Conservation (phyloP, 1,140 invertebrate genomes). For the Orius laevigatus region DNA sequence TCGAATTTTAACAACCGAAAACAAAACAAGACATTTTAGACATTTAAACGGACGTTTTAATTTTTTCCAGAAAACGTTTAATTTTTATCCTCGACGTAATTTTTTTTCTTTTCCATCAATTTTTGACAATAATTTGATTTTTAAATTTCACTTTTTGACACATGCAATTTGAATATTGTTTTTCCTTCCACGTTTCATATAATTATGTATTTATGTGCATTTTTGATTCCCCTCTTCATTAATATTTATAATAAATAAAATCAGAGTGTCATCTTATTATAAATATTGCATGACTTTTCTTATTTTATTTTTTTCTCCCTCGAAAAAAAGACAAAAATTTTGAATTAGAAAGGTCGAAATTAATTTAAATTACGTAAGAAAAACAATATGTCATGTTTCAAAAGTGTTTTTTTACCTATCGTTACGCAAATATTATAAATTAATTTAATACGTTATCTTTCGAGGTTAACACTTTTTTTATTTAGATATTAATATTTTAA, state of each 20-base stretch:
- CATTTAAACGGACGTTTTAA: not conserved
- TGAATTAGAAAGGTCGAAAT: too few species aligned
- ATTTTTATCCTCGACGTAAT: constrained; percentile 3
- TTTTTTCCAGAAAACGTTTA: constrained; percentile 3
- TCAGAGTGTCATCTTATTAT: not conserved
- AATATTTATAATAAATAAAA: constrained; percentile 3
- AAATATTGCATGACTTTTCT: too few species aligned
- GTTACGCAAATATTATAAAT: not conserved
- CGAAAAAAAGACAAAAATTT: too few species aligned
- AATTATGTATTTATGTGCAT: not conserved
- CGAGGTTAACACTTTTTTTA: not conserved
- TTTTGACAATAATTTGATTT: not conserved
- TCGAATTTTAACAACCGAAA: too few species aligned
- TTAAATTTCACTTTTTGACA: not conserved
- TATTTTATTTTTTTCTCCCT: too few species aligned
- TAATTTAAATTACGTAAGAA: not conserved
- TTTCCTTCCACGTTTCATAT: not conserved
- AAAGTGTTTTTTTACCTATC: not conserved
- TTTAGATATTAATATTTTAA: not conserved
- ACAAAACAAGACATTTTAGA: too few species aligned
- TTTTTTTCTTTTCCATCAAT: not conserved
- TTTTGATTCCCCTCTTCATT: not conserved
- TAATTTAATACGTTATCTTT: not conserved
- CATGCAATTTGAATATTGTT: constrained; percentile 2
- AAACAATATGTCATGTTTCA: constrained; percentile 3